Evolutionary conservation across 2,797 vertebrate species (phyloP).

Genomic region (Neosilurus mollespiculum): DNA sequence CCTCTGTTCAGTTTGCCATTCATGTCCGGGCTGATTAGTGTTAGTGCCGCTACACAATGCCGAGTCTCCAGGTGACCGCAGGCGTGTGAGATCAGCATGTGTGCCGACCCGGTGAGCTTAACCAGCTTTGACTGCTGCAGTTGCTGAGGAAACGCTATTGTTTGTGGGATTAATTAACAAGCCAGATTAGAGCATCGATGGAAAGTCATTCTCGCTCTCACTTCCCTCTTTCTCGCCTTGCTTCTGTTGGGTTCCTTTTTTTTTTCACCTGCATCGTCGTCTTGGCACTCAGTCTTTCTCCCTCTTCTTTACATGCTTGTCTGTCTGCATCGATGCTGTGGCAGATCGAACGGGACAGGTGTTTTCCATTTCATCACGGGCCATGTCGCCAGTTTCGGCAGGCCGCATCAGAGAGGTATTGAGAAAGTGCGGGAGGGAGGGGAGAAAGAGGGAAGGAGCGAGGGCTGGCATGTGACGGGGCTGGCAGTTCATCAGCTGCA

Average conservation of each 20-base stretch:
- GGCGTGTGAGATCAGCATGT: slow-evolving; percentile 43
- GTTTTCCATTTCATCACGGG: slow-evolving; percentile 57
- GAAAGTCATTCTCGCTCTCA: slow-evolving; percentile 44
- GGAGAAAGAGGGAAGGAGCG: slow-evolving; percentile 19
- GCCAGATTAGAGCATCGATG: slow-evolving; percentile 63
- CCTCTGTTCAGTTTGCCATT: slow-evolving; percentile 36
- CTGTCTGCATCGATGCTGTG: slow-evolving; percentile 27
- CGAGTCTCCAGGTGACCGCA: slow-evolving; percentile 40
- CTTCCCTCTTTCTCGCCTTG: slow-evolving; percentile 47
- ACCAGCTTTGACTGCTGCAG: slow-evolving; percentile 50
- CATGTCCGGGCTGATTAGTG: slow-evolving; percentile 35
- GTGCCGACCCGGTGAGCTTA: slow-evolving; percentile 38
- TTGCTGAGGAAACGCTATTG: slow-evolving; percentile 64
- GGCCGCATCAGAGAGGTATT: slow-evolving; percentile 27
- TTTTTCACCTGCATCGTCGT: not conserved
- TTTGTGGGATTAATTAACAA: slow-evolving; percentile 72
- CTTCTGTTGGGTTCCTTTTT: slow-evolving; percentile 46
- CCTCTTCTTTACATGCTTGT: slow-evolving; percentile 71
- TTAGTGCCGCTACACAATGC: slow-evolving; percentile 3
- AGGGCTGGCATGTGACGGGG: slow-evolving; percentile 47
- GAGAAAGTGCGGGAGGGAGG: not conserved
- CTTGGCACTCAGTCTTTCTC: slow-evolving; percentile 44
- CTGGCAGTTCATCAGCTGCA: slow-evolving; percentile 60
- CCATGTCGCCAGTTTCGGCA: slow-evolving; percentile 25
- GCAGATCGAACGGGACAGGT: slow-evolving; percentile 59